Conservation (phyloP, 92 coral and sea anemone genomes). For the Blastomussa wellsi region DNA sequence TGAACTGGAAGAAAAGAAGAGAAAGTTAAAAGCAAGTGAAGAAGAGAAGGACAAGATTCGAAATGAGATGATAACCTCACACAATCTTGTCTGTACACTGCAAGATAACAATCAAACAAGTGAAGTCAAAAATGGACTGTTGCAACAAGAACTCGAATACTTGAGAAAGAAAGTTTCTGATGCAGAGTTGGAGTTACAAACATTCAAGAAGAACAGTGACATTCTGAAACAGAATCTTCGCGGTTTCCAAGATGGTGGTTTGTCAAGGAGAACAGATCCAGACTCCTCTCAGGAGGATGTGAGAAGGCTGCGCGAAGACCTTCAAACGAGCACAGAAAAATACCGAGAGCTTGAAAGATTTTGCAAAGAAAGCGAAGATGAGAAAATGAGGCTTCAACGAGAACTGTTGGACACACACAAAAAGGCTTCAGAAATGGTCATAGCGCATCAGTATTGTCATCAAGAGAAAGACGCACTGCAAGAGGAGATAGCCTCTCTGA, state of each 20-base stretch:
- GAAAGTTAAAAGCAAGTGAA: conserved; percentile 62
- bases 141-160: conserved; percentile 59
- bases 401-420: conserved; percentile 61
- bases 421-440: conserved; percentile 56
- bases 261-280: not conserved
- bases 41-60: conserved; percentile 78
- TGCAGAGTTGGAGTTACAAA: conserved; percentile 55
- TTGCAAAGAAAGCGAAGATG: conserved; percentile 63
- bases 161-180: conserved; percentile 57
- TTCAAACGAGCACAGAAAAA: conserved; percentile 60
- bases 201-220: conserved; percentile 50
- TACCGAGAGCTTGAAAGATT: conserved; percentile 51
- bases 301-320: conserved; percentile 53
- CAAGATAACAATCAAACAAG: conserved; percentile 57
- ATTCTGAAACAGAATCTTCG: conserved; percentile 39
- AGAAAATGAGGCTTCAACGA: conserved; percentile 60
- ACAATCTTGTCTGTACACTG: conserved; percentile 69
- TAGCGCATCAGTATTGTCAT: conserved; percentile 51
- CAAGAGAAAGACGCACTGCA: conserved; percentile 65
- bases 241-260: conserved; percentile 27
- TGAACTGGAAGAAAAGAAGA: conserved; percentile 56
- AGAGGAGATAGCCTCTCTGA: conserved; percentile 60
- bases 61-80: conserved; percentile 73
- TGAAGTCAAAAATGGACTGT: conserved; percentile 58
- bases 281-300: conserved; percentile 33